These are phyloP conservation scores for Alligator sinensis DNA, from an alignment of 2,113 vertebrate species.

Conservation along the genomic window DNA sequence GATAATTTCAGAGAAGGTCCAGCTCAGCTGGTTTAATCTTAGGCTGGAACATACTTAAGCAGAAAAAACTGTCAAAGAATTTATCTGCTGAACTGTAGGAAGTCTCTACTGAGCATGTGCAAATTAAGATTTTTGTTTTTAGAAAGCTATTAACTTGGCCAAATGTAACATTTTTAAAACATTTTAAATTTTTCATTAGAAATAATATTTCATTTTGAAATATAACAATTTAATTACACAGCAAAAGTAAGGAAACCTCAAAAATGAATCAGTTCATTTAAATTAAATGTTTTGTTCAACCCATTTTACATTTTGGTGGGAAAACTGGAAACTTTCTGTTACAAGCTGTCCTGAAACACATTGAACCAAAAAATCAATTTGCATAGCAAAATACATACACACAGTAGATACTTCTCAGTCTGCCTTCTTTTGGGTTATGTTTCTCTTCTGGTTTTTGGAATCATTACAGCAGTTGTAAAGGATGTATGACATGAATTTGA, in stretches of 20 bases:
- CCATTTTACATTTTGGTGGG: neutral
- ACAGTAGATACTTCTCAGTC: neutral
- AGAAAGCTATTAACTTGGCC: too few species aligned
- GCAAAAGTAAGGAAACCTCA: neutral
- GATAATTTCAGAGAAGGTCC: too few species aligned
- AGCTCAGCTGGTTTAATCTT: too few species aligned
- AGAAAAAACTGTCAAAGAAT: too few species aligned
- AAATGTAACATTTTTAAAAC: neutral
- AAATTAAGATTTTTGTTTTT: too few species aligned
- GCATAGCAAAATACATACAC: neutral
- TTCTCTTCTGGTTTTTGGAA: constrained; percentile 18
- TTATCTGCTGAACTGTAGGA: too few species aligned
- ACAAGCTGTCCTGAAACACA: neutral
- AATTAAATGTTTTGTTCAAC: neutral
- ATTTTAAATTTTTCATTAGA: neutral
- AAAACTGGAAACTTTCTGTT: neutral
- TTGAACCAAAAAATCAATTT: neutral
- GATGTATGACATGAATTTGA: constrained; percentile 56
- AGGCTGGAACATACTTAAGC: too few species aligned
- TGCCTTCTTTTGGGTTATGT: constrained; percentile 1
- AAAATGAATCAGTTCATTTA: neutral
- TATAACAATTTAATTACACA: neutral
- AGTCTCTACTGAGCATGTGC: too few species aligned
- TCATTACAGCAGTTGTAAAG: constrained; percentile 39
- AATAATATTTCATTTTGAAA: neutral